Evolutionary conservation across 2,888 invertebrate species (phyloP).

Genomic region (Tenthredo notha): DNA sequence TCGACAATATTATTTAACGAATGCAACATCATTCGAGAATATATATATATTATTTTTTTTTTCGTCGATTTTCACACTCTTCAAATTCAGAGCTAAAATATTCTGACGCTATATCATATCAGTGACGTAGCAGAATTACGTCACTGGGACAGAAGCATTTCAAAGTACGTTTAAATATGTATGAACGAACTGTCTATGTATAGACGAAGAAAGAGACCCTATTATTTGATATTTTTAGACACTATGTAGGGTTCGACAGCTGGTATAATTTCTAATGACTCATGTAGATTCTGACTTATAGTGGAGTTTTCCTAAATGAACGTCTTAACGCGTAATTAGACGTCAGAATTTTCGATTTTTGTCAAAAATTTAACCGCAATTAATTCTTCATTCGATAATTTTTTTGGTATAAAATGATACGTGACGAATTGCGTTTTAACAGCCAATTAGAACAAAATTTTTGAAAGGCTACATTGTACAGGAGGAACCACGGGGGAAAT

Average conservation of each 20-base stretch:
- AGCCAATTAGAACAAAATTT: conserved; percentile 12
- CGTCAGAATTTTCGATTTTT: too few species aligned
- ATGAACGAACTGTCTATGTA: conserved; percentile 19
- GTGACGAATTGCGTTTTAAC: too few species aligned
- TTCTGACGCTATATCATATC: neutral
- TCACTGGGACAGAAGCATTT: conserved; percentile 41
- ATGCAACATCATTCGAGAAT: neutral
- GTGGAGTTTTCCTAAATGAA: neutral
- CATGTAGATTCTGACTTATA: neutral
- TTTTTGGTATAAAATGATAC: too few species aligned
- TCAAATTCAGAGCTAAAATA: neutral
- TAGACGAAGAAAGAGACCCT: neutral
- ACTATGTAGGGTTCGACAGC: neutral
- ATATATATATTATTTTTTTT: too few species aligned
- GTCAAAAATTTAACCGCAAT: too few species aligned
- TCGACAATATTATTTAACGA: conserved; percentile 1
- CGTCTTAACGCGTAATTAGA: too few species aligned
- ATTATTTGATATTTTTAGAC: conserved; percentile 42
- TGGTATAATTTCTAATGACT: neutral
- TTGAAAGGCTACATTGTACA: neutral
- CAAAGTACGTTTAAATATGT: conserved; percentile 46
- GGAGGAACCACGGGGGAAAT: neutral
- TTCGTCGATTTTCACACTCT: neutral
- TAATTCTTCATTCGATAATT: too few species aligned
- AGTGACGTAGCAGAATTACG: conserved; percentile 35